A percentile compares a stretch with the other conserved stretches of the same genome.
Evolutionary conservation across 92 coral and sea anemone species (phyloP).

Genomic region (Isaurus tuberculatus): DNA sequence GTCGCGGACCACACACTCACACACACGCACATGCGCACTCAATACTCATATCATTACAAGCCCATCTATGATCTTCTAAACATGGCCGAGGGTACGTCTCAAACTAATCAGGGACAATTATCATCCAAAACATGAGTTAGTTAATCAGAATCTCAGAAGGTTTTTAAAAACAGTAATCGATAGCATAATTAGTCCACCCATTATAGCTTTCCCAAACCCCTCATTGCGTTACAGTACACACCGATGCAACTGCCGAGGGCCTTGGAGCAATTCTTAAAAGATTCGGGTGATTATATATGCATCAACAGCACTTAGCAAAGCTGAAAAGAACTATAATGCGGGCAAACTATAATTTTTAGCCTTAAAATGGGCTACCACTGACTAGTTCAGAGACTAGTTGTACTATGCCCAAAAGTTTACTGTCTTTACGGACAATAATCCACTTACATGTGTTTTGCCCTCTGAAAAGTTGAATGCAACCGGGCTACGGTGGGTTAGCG

Average conservation of each 20-base stretch:
- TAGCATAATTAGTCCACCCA: slow-evolving; percentile 58
- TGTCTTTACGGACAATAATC: slow-evolving; percentile 51
- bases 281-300: slow-evolving; percentile 47
- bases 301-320: slow-evolving; percentile 43
- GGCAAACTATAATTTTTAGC: slow-evolving; percentile 23
- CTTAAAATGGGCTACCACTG: too few relatives aligned
- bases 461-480: slow-evolving; percentile 61
- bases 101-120: slow-evolving; percentile 44
- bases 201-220: slow-evolving; percentile 57
- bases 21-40: too few relatives aligned
- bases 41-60: too few relatives aligned
- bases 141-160: slow-evolving; percentile 31
- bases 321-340: slow-evolving; percentile 37
- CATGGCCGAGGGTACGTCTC: slow-evolving; percentile 14
- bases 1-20: too few relatives aligned
- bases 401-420: slow-evolving; percentile 35
- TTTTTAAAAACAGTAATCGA: slow-evolving; percentile 48
- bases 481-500: slow-evolving; percentile 59
- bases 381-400: too few relatives aligned
- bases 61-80: slow-evolving; percentile 62
- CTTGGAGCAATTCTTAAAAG: slow-evolving; percentile 49
- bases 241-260: slow-evolving; percentile 51
- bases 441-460: slow-evolving; percentile 50
- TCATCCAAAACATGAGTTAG: slow-evolving; percentile 58
- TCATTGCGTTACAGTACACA: slow-evolving; percentile 45